Evolutionary conservation across 2,113 vertebrate species (phyloP).

Genomic region (Cyanocitta stelleri): DNA sequence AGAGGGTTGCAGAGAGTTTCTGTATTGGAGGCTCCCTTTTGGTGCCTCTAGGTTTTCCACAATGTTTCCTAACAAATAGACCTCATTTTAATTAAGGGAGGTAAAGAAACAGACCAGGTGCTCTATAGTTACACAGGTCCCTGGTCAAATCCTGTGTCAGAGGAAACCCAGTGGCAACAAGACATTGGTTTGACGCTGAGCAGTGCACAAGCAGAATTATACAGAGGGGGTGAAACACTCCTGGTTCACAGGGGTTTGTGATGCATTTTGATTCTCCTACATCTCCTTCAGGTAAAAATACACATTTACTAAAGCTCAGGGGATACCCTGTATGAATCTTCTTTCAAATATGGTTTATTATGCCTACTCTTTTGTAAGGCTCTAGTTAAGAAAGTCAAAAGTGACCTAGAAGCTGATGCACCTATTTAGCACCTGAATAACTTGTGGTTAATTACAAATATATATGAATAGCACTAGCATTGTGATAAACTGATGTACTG

Average conservation of each 20-base stretch:
- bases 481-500: not conserved
- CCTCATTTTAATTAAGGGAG: not conserved
- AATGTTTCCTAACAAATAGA: not conserved
- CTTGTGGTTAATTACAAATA: not conserved
- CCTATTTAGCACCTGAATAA: not conserved
- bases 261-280: not conserved
- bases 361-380: not conserved
- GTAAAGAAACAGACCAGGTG: not conserved
- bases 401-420: not conserved
- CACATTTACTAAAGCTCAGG: not conserved
- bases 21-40: not conserved
- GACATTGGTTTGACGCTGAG: not conserved
- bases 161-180: not conserved
- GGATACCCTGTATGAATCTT: not conserved
- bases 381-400: not conserved
- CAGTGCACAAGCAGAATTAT: not conserved
- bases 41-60: not conserved
- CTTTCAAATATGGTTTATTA: not conserved
- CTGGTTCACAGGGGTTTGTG: not conserved
- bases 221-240: fast-evolving
- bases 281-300: not conserved
- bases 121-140: not conserved
- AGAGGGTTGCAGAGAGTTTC: not conserved
- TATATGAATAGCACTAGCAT: not conserved
- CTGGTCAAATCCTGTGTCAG: not conserved